Conservation (phyloP, 2,113 vertebrate genomes). For the Podarcis cretensis region DNA sequence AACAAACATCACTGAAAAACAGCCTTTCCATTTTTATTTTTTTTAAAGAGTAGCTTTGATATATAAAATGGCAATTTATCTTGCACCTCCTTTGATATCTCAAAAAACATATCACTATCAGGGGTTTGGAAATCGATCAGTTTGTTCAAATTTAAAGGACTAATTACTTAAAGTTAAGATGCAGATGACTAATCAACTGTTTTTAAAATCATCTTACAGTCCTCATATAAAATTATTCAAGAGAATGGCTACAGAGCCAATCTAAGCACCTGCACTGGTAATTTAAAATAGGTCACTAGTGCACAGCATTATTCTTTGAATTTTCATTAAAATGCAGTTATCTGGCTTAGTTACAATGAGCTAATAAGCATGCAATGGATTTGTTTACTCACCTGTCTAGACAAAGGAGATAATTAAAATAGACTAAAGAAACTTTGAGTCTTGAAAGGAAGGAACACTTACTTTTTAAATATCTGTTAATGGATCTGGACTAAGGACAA, state of each 20-base stretch:
- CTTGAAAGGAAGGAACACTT: background rate
- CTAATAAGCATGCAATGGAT: background rate
- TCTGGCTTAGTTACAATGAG: background rate
- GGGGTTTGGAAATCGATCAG: background rate
- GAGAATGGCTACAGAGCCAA: background rate
- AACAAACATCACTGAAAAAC: background rate
- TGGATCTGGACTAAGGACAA: background rate
- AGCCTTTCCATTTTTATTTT: background rate
- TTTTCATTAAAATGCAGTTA: conserved; percentile 12
- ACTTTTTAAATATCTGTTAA: background rate
- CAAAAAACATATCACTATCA: background rate
- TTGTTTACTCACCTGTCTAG: background rate
- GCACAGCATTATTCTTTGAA: background rate
- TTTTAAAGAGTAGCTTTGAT: background rate
- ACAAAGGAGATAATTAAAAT: conserved; percentile 1
- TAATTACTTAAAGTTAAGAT: background rate
- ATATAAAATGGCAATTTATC: background rate
- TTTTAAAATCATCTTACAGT: background rate
- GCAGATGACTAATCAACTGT: background rate
- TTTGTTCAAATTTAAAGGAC: background rate
- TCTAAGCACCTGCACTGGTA: conserved; percentile 1
- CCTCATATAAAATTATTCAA: background rate
- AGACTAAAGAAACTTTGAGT: background rate
- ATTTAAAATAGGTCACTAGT: conserved; percentile 1
- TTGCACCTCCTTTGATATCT: background rate